phyloP scores from a whole-genome alignment of 2,113 vertebrate species.

The Phycodurus eques region DNA sequence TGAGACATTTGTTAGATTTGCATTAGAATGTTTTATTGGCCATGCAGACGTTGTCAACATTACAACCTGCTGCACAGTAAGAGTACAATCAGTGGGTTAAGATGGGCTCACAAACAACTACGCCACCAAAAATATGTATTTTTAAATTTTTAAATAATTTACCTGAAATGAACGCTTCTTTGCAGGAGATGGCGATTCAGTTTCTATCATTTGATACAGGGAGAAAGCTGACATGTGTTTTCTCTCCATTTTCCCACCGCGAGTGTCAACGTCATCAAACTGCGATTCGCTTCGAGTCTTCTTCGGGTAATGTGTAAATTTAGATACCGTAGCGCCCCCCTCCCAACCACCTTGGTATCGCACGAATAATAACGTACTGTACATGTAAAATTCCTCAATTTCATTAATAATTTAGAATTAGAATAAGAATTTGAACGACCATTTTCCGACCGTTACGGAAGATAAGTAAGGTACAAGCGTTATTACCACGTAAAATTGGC shows the following conservation, averaged over 20 bases:
- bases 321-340: conserved; percentile 26
- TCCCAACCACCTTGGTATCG: not conserved
- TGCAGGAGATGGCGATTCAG: conserved; percentile 9
- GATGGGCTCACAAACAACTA: not conserved
- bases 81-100: not conserved
- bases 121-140: not conserved
- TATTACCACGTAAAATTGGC: no score
- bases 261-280: conserved; percentile 48
- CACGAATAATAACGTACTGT: not conserved
- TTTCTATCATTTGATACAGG: conserved; percentile 56
- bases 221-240: conserved; percentile 74
- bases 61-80: not conserved
- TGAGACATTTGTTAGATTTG: not conserved
- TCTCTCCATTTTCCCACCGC: conserved; percentile 55
- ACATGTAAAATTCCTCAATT: not conserved
- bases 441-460: not conserved
- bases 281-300: conserved; percentile 20
- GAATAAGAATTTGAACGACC: not conserved
- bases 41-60: not conserved
- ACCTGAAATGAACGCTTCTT: conserved; percentile 49
- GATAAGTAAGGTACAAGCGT: no score
- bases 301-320: not conserved
- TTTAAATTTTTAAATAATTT: not conserved
- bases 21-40: not conserved
- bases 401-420: not conserved